Evolutionary conservation across 2,888 invertebrate species (phyloP), one percentile per base, ranked within the genome.

Genomic region (Barypeithes pellucidus): DNA sequence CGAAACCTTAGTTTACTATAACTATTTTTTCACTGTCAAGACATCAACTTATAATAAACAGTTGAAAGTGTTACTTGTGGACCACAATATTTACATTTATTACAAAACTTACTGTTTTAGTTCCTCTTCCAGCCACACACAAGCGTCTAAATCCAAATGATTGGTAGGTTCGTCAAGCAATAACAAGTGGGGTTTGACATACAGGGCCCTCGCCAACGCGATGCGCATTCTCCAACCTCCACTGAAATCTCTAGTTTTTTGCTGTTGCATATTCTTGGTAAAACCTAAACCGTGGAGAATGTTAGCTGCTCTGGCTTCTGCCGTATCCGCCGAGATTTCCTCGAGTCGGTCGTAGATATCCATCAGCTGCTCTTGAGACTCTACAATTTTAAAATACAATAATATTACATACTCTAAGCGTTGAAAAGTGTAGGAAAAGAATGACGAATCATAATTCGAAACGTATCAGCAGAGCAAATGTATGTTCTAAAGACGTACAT

Each of bases 161-260:
- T 81, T 81, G 11, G 99, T 99, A 3, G 99, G 99, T 88, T 99
- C 99, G 86, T 99, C 99, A 41, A 99, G 89, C 81, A 99, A 88
- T 77, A 99, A 88, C 72, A 99, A 88, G 83, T 99, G 99, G 0
- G 99, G 99, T 86, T 99, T 99, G 54, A 99, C 94, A 85, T 98
- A 99, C 43, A 99, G 88, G 0, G 99, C 99, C 80, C 98, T 91
- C 4, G 98, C 99, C 70, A 99, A 87, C 1, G 98, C 99, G 77
- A 99, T 98, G 79, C 99, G 91, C 99, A 99, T 99, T 73, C 99
- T 91, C 99, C 99, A 99, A 81, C 99, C 93, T 90, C 95, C 95
- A 39, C 94, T 94, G 85, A 95, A 95, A 84, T 95, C 95, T 88
- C 92, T 95, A 67, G 95, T 95, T 80, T 95, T 90, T 87, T 95